Evolutionary conservation across 92 coral and sea anemone species (phyloP).

Genomic region (Phenganax marumi): DNA sequence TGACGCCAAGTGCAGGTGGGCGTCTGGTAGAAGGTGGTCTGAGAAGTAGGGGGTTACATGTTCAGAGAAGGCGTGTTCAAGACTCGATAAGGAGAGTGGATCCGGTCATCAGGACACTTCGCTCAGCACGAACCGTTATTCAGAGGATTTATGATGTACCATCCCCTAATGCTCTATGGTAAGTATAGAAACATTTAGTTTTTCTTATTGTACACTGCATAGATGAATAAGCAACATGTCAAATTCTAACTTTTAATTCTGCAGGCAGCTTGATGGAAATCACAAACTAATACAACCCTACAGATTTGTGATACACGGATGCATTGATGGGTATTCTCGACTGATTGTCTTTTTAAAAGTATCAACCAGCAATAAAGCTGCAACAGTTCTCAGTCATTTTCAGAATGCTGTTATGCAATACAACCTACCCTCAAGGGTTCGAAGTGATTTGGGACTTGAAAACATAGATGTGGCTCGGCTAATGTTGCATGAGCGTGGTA

Average conservation of each 20-base stretch:
- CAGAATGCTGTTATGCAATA: conserved; percentile 44
- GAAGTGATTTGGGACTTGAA: conserved; percentile 64
- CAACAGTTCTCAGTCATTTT: conserved; percentile 50
- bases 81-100: conserved; percentile 17
- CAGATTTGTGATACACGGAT: conserved; percentile 66
- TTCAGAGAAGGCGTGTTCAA: not conserved
- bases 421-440: conserved; percentile 64
- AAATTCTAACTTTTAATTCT: not conserved
- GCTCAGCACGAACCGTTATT: conserved; percentile 35
- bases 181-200: not conserved
- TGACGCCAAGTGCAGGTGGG: not conserved
- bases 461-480: conserved; percentile 45
- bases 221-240: not conserved
- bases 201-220: not conserved
- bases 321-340: conserved; percentile 65
- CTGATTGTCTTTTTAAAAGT: conserved; percentile 55
- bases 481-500: conserved; percentile 46
- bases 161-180: conserved; percentile 42
- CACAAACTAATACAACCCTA: conserved; percentile 63
- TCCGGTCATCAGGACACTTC: conserved; percentile 16
- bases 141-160: conserved; percentile 29
- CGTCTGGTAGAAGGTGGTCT: conserved; percentile 21
- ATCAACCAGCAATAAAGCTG: conserved; percentile 59
- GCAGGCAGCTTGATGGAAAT: conserved; percentile 15
- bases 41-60: not conserved